Evolutionary conservation across 2,888 invertebrate genomes (phyloP).

Genomic region (Cephus nigrinus): DNA sequence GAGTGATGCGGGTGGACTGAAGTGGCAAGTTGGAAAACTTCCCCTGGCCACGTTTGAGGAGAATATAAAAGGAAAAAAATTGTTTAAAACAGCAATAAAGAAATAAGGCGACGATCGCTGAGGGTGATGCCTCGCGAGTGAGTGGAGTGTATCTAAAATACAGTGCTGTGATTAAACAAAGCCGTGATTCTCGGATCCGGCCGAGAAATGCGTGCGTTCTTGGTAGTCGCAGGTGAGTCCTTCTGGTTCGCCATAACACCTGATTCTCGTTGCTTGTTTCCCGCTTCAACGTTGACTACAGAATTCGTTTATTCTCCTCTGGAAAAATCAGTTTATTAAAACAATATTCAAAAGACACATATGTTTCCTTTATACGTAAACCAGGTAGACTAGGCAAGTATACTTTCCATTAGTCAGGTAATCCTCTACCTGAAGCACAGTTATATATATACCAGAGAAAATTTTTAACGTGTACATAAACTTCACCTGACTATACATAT

Average conservation of each 20-base stretch:
- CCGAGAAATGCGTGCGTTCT: constrained; percentile 51
- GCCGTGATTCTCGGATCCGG: constrained; percentile 28
- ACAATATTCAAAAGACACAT: not conserved
- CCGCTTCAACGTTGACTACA: not conserved
- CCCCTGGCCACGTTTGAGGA: not conserved
- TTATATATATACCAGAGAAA: not conserved
- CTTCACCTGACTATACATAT: not conserved
- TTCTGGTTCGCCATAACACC: constrained; percentile 22
- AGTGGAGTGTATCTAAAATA: constrained; percentile 24
- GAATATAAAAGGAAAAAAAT: not conserved
- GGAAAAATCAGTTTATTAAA: not conserved
- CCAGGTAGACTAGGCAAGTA: not conserved
- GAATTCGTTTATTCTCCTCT: not conserved
- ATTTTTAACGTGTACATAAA: not conserved
- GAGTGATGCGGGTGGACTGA: constrained; percentile 39
- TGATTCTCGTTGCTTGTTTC: constrained; percentile 17
- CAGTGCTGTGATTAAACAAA: constrained; percentile 18
- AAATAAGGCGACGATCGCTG: constrained; percentile 16
- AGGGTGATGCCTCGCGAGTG: constrained; percentile 31
- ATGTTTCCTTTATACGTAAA: not conserved
- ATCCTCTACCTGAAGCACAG: not conserved
- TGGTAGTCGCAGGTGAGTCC: constrained; percentile 56
- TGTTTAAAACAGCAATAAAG: constrained; percentile 1
- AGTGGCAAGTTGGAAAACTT: constrained; percentile 10
- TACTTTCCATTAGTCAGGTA: not conserved